Evolutionary conservation across 2,113 vertebrate genomes (phyloP).

Genomic region (Petrocephalus microphthalmus): DNA sequence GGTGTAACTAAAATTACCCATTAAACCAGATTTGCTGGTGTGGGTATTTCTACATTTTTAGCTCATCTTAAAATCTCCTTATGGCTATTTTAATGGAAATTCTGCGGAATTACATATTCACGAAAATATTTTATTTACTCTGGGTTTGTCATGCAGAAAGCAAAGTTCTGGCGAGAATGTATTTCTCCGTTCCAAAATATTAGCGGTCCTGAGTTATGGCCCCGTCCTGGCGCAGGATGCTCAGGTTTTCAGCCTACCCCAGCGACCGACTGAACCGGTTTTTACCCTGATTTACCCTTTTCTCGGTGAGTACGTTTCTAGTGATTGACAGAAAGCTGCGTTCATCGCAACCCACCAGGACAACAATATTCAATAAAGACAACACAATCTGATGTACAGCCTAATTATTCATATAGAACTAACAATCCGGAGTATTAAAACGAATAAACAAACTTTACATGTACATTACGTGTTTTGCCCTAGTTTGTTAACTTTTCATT

Average conservation of each 20-base stretch:
- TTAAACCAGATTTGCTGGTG: neutral
- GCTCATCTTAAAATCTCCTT: neutral
- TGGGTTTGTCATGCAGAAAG: neutral
- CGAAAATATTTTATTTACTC: neutral
- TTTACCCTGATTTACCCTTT: neutral
- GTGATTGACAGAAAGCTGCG: neutral
- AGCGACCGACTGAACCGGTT: neutral
- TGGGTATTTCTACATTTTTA: neutral
- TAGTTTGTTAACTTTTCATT: neutral
- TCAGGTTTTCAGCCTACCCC: neutral
- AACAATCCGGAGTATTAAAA: neutral
- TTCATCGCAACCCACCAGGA: neutral
- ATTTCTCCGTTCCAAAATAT: neutral
- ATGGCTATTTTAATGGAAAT: neutral
- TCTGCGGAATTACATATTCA: neutral
- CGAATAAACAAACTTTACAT: neutral
- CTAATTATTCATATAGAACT: neutral
- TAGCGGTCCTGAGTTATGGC: neutral
- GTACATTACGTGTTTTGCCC: neutral
- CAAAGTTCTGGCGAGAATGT: neutral
- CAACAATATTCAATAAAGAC: neutral
- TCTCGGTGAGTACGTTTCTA: neutral
- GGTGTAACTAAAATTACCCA: neutral
- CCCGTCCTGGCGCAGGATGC: neutral
- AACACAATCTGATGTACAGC: neutral